A percentile compares a stretch with the other conserved stretches of the same genome.
Conservation (phyloP, 2,888 invertebrate genomes). For the Cosmorhoe ocellata region DNA sequence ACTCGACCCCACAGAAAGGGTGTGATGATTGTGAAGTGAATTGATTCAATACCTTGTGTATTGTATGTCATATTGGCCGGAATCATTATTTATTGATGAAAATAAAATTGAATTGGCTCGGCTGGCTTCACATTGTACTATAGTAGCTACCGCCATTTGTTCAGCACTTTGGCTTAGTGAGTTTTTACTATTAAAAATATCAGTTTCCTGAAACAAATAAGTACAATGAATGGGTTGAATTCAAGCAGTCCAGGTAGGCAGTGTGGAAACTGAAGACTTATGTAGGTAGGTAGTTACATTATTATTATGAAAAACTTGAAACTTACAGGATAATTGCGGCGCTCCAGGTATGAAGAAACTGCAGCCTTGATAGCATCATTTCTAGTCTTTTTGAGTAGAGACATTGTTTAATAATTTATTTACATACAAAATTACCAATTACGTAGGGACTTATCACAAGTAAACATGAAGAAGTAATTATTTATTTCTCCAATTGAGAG, state of each 20-base stretch:
- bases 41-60: constrained; percentile 87
- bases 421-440: no score
- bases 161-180: constrained; percentile 83
- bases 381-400: constrained; percentile 84
- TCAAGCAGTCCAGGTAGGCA: no score
- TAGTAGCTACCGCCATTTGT: constrained; percentile 86
- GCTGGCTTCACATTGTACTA: constrained; percentile 87
- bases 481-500: no score
- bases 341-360: constrained; percentile 86
- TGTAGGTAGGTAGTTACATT: no score
- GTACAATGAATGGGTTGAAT: no score
- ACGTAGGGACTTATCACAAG: no score
- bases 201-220: constrained; percentile 78
- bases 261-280: no score
- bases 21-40: no score
- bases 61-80: constrained; percentile 87
- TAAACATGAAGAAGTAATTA: no score
- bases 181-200: constrained; percentile 82
- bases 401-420: constrained; percentile 40
- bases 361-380: constrained; percentile 86
- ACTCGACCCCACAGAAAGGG: neutral
- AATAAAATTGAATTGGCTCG: constrained; percentile 89
- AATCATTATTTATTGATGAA: constrained; percentile 89
- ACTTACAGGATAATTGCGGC: constrained; percentile 85
- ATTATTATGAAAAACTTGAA: no score